phyloP scores from a whole-genome alignment of 2,797 vertebrate genomes.

The Dryobates pubescens region DNA sequence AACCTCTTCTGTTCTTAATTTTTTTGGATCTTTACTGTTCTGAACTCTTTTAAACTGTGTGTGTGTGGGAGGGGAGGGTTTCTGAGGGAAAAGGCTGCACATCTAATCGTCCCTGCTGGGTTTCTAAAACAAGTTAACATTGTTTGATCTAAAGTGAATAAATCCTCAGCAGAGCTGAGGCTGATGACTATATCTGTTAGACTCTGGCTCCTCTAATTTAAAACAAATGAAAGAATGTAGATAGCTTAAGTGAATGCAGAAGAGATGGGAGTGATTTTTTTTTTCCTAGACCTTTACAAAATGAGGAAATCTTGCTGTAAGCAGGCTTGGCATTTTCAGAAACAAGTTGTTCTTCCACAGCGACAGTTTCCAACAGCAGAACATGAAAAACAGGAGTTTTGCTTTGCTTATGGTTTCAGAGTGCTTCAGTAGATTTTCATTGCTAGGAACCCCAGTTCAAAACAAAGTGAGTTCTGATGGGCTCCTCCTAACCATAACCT shows the following conservation, averaged over 20 bases:
- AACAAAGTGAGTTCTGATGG: conserved; percentile 10
- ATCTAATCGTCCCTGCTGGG: conserved; percentile 38
- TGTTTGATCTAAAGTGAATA: conserved; percentile 61
- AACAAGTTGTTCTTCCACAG: conserved; percentile 41
- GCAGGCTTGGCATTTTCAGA: conserved; percentile 40
- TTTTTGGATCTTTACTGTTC: conserved; percentile 31
- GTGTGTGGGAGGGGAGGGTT: conserved; percentile 37
- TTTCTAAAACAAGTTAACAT: conserved; percentile 63
- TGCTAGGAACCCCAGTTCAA: conserved; percentile 8
- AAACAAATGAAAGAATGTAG: conserved; percentile 62
- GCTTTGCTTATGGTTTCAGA: conserved; percentile 22
- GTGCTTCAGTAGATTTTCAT: conserved; percentile 8
- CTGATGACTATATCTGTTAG: conserved; percentile 64
- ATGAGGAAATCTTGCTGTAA: conserved; percentile 43
- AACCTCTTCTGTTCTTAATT: conserved; percentile 41
- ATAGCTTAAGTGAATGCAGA: conserved; percentile 33
- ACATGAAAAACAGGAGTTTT: conserved; percentile 9
- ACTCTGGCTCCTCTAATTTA: conserved; percentile 56
- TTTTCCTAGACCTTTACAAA: conserved; percentile 27
- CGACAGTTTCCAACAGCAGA: conserved; percentile 50
- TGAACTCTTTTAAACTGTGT: conserved; percentile 24
- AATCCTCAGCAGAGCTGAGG: conserved; percentile 42
- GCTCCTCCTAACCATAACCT: conserved; percentile 37
- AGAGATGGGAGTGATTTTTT: neutral
- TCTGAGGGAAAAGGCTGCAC: conserved; percentile 50